Conservation (phyloP, 2,113 vertebrate genomes). For the Rhinolophus sinicus region DNA sequence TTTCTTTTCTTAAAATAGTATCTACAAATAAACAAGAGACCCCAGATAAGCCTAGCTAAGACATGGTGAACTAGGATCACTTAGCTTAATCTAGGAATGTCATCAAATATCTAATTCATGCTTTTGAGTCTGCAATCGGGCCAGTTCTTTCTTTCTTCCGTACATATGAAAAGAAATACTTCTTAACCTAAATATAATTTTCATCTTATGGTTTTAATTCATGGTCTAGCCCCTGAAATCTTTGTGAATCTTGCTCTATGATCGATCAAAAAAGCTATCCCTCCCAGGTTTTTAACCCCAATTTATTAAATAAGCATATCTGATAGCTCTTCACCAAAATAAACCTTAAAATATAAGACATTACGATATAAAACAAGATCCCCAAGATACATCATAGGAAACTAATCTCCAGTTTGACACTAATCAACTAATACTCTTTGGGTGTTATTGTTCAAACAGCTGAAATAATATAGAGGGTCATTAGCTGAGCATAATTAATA, state of each 20-base stretch:
- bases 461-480: neutral
- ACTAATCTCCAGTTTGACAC: neutral
- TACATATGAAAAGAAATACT: neutral
- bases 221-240: neutral
- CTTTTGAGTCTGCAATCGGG: neutral
- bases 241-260: neutral
- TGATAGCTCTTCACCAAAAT: neutral
- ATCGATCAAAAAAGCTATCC: neutral
- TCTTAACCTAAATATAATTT: constrained; percentile 4
- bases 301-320: neutral
- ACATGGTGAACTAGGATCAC: too few relatives aligned
- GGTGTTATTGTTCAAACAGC: neutral
- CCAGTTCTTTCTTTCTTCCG: neutral
- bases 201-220: neutral
- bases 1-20: neutral
- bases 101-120: neutral
- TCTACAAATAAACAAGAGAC: neutral
- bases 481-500: neutral
- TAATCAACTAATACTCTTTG: neutral
- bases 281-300: neutral
- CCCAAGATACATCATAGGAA: neutral
- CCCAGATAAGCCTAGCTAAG: neutral
- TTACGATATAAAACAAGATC: neutral
- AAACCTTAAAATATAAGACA: neutral
- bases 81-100: neutral